phyloP scores from a whole-genome alignment of 2,113 vertebrate genomes.

The Lynx canadensis region DNA sequence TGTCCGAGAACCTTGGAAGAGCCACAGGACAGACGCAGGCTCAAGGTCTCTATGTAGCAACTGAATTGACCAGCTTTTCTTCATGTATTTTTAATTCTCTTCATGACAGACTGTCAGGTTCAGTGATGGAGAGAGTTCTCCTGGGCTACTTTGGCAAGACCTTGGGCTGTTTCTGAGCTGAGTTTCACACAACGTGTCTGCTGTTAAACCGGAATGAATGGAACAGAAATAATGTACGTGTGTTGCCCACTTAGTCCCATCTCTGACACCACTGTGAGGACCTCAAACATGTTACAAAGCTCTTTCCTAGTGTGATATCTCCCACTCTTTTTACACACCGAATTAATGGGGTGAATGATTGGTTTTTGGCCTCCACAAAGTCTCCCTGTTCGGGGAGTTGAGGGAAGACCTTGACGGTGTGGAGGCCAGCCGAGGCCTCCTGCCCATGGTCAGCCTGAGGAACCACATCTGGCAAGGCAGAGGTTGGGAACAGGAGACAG shows the following conservation, averaged over 20 bases:
- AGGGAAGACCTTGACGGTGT: neutral
- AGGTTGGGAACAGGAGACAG: slow-evolving; percentile 64
- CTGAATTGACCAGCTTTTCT: neutral
- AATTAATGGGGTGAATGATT: neutral
- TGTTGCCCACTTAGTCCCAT: neutral
- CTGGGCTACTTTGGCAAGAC: rapidly evolving
- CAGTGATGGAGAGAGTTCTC: neutral
- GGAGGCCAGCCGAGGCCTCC: slow-evolving; percentile 37
- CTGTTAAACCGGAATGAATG: neutral
- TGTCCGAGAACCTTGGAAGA: neutral
- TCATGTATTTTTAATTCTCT: neutral
- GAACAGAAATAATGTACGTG: neutral
- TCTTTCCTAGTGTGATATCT: neutral
- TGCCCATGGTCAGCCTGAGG: slow-evolving; percentile 58
- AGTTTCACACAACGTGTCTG: neutral
- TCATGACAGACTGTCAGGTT: neutral
- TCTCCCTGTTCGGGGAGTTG: neutral
- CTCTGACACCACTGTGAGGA: neutral
- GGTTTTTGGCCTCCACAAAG: neutral
- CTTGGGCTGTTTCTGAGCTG: neutral
- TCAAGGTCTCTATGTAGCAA: neutral
- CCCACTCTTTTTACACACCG: neutral
- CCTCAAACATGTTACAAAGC: neutral
- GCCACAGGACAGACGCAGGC: neutral
- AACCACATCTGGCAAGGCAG: neutral